Base-by-base conservation (phyloP, 1,140 invertebrate species). In the Teleogryllus occipitalis region DNA sequence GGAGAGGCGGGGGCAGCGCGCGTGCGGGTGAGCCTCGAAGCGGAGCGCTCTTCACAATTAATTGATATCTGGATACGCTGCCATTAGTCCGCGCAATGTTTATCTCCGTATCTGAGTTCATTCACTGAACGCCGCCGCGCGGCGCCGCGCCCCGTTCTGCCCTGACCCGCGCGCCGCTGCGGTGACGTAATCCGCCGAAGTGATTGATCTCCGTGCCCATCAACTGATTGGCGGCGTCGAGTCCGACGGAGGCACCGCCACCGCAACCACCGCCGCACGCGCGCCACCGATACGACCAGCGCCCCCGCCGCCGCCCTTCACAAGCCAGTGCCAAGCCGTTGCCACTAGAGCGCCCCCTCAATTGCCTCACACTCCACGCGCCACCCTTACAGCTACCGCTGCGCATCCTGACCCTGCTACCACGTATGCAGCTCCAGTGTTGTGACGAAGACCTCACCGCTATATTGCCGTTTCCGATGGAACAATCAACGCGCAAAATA, bases 81-180 rank as follows among this genome's bases (percentile, higher is more conserved):
- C 54, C 54, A 65, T 65, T 65, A 65, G 54, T 18, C 54, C 10
- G 54, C 54, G 54, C 27, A 39, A 65, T 65, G 54, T 65, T 65
- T 65, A 65, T 65, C 54, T 65, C 54, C 54, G 54, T 65, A 65
- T 65, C 54, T 65, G 54, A 65, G 54, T 65, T 65, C 54, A 65
- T 65, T 65, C 54, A 65, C 10, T 65, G 27, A 39, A 14, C 54
- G 54, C 54, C 54, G 54, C 54, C 10, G 49, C 49, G 49, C 49
- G 8, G 15, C 49, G 49, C 49, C 49, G 10, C 54, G 54, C 54
- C 54, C 0, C 54, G 54, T 65, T 39, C 27, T 5, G 54, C 10
- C 54, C 54, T 39, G 27, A 39, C 54, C 54, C 54, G 54, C 54
- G 54, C 54, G 54, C 54, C 18, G 54, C 10, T 18, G 18, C 54